These are phyloP conservation scores for Drosophila miranda DNA, from an alignment of 1,140 invertebrate genomes.

Conservation along the genomic window DNA sequence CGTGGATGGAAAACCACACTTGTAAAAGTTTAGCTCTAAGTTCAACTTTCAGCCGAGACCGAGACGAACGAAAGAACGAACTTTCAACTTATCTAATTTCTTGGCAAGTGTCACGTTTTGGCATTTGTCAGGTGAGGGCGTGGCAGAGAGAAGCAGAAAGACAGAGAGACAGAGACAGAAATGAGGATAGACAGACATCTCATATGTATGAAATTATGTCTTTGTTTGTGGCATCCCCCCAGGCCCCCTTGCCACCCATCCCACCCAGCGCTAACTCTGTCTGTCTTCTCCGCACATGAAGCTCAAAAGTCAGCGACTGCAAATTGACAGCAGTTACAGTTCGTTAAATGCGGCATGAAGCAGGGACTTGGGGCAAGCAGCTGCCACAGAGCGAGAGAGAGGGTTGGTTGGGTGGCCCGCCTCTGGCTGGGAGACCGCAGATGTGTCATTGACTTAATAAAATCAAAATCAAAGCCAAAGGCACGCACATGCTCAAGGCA, in stretches of 20 bases:
- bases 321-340: constrained; percentile 81
- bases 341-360: constrained; percentile 72
- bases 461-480: constrained; percentile 80
- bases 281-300: constrained; percentile 13
- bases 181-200: constrained; percentile 14
- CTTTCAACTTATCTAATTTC: constrained; percentile 79
- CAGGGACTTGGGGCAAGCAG: constrained; percentile 10
- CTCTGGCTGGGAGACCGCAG: constrained; percentile 58
- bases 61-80: constrained; percentile 48
- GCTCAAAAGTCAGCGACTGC: constrained; percentile 78
- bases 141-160: constrained; percentile 8
- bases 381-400: constrained; percentile 1
- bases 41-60: not conserved
- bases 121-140: constrained; percentile 73
- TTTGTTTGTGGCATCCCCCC: constrained; percentile 38
- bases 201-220: constrained; percentile 59
- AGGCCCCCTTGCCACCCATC: no score
- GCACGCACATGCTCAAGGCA: constrained; percentile 69
- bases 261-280: not conserved
- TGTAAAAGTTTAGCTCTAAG: not conserved
- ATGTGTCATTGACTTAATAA: constrained; percentile 81
- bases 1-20: not conserved
- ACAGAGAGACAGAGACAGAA: not conserved
- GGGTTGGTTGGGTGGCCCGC: not conserved
- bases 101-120: constrained; percentile 80